phyloP scores from a whole-genome alignment of 2,113 vertebrate genomes.

The Plestiodon gilberti region DNA sequence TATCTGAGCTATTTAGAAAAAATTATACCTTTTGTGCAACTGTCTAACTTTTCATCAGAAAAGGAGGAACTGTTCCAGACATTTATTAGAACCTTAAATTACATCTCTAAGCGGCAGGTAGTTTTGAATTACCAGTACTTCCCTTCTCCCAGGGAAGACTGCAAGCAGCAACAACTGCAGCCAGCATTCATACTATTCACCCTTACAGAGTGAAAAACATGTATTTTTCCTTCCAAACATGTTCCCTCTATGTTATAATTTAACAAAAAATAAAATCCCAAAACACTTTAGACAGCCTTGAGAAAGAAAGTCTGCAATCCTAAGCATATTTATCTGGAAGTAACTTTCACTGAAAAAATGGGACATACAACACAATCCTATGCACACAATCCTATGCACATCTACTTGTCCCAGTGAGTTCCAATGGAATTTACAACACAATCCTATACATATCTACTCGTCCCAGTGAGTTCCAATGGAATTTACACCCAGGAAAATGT shows the following conservation, averaged over 20 bases:
- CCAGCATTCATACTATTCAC: not conserved
- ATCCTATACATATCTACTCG: too few species aligned
- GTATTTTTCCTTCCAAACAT: not conserved
- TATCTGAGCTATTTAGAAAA: not conserved
- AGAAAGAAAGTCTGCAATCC: not conserved
- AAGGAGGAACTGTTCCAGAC: not conserved
- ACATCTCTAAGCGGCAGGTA: not conserved
- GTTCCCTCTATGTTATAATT: constrained; percentile 2
- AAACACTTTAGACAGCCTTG: not conserved
- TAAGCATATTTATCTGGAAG: too few species aligned
- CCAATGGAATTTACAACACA: too few species aligned
- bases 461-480: too few species aligned
- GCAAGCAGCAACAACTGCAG: not conserved
- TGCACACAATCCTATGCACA: too few species aligned
- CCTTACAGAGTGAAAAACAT: constrained; percentile 12
- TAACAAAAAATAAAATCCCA: not conserved
- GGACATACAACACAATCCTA: too few species aligned
- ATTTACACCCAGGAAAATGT: too few species aligned
- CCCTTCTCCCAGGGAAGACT: not conserved
- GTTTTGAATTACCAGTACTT: not conserved
- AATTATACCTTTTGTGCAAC: constrained; percentile 9
- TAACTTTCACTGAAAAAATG: too few species aligned
- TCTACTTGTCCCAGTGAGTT: too few species aligned
- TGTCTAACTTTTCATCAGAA: not conserved
- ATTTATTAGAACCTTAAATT: not conserved